These are phyloP conservation scores for Drosophila tristis DNA, from an alignment of 1,140 invertebrate species.

Conservation along the genomic window DNA sequence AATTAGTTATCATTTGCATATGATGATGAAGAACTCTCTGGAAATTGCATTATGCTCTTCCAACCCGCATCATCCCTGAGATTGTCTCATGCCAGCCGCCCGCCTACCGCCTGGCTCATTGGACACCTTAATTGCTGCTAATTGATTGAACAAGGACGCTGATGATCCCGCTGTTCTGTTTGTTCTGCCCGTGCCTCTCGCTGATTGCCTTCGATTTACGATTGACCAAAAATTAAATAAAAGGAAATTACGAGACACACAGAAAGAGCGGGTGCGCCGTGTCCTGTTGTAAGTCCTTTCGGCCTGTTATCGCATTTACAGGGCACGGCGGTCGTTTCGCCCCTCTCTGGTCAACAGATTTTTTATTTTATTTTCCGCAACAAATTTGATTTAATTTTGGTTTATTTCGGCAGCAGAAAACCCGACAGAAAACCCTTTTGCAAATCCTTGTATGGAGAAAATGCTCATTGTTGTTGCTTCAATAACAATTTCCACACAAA, in stretches of 20 bases:
- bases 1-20: slow-evolving; percentile 59
- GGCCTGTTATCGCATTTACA: slow-evolving; percentile 62
- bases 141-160: slow-evolving; percentile 58
- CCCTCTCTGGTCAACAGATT: slow-evolving; percentile 56
- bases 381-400: slow-evolving; percentile 59
- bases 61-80: neutral
- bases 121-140: slow-evolving; percentile 71
- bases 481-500: slow-evolving; percentile 73
- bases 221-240: slow-evolving; percentile 74
- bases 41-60: slow-evolving; percentile 5
- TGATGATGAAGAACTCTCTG: slow-evolving; percentile 22
- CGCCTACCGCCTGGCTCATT: slow-evolving; percentile 40
- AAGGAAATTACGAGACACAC: slow-evolving; percentile 45
- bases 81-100: slow-evolving; percentile 10
- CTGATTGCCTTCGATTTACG: slow-evolving; percentile 67
- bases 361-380: slow-evolving; percentile 65
- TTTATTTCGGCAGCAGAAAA: slow-evolving; percentile 25
- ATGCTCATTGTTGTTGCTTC: slow-evolving; percentile 71
- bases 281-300: slow-evolving; percentile 6
- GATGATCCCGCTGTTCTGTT: slow-evolving; percentile 25
- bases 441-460: slow-evolving; percentile 30
- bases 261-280: slow-evolving; percentile 38
- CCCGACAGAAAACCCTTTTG: slow-evolving; percentile 32
- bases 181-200: neutral
- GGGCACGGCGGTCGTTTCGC: neutral